phyloP scores from a whole-genome alignment of 2,113 vertebrate species.

The Hylia prasina region DNA sequence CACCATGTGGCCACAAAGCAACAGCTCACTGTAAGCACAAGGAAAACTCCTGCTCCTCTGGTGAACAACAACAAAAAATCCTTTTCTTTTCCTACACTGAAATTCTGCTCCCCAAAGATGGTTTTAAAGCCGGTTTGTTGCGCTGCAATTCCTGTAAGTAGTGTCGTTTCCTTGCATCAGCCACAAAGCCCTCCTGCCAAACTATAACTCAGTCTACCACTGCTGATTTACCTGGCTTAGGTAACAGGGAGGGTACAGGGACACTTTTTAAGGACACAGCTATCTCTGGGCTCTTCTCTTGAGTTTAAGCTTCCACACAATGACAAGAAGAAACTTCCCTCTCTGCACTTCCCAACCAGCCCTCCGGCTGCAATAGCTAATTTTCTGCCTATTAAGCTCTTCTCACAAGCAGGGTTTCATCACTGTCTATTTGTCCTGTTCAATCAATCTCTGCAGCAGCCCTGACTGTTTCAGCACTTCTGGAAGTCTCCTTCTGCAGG shows the following conservation, averaged over 20 bases:
- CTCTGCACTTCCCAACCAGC: background rate
- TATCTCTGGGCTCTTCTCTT: background rate
- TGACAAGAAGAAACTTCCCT: background rate
- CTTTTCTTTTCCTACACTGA: background rate
- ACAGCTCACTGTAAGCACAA: fast-evolving
- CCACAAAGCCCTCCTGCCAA: background rate
- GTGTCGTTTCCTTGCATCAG: background rate
- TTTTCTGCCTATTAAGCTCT: slow-evolving; percentile 46
- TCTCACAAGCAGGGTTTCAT: background rate
- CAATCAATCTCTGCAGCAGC: background rate
- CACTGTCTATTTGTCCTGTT: background rate
- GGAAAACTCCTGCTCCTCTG: background rate
- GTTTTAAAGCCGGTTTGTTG: background rate
- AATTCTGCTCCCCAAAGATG: fast-evolving
- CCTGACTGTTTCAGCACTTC: background rate
- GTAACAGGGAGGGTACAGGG: background rate
- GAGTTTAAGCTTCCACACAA: background rate
- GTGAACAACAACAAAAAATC: background rate
- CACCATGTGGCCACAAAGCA: background rate
- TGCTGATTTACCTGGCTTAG: background rate
- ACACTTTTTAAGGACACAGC: background rate
- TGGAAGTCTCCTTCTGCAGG: background rate
- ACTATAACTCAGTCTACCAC: background rate
- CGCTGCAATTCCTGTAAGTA: background rate
- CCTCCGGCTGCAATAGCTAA: background rate